Base-by-base conservation (phyloP, 2,888 invertebrate genomes). In the Drosophila hamatofila region DNA sequence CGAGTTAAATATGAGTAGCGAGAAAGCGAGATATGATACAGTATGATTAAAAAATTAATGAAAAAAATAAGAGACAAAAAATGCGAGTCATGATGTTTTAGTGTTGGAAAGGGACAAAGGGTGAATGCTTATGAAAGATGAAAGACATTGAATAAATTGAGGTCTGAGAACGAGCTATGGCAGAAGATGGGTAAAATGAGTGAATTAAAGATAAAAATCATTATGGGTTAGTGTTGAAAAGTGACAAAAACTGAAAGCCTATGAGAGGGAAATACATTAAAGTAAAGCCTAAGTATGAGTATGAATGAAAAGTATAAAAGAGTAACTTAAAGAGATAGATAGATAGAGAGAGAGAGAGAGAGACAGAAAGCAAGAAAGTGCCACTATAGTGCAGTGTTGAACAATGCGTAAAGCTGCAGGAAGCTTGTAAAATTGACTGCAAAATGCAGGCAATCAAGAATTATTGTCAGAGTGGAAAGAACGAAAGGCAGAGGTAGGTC, bases 391-490 rank as follows among this genome's bases (percentile, higher is more conserved):
- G 23, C 44, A 44, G 44, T 62, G 62, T 61, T 62, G 61, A 16
- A 35, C 18, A 62, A 37, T n/a, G 62, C 27, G 21, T 35, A 2
- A 21, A 61, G 33, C 16, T 27, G 62, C 44, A 35, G 12, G 25
- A 35, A 33, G 18, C 23, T 44, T 18, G 25, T 5, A 12, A 61
- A 42, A 37, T 44, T 25, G 18, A 18, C 61, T 58, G 58, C 59
- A 21, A 59, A 51, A 59, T 59, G 54, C 39, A 23, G 21, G 52
- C 39, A 60, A 60, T 60, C 62, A 46, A 42, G 39, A 37, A 33
- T 30, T 5, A 30, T 59, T 51, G 59, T 35, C 25, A 7, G 27
- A n/a, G 27, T n/a, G 8, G 18, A 27, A 14, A 25, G 8, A 41
- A 44, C 18, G 12, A 25, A 33, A 18, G 5, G 58, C 3, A 6